Evolutionary conservation across 2,797 vertebrate species (phyloP).

Genomic region (Eulemur rubriventer): DNA sequence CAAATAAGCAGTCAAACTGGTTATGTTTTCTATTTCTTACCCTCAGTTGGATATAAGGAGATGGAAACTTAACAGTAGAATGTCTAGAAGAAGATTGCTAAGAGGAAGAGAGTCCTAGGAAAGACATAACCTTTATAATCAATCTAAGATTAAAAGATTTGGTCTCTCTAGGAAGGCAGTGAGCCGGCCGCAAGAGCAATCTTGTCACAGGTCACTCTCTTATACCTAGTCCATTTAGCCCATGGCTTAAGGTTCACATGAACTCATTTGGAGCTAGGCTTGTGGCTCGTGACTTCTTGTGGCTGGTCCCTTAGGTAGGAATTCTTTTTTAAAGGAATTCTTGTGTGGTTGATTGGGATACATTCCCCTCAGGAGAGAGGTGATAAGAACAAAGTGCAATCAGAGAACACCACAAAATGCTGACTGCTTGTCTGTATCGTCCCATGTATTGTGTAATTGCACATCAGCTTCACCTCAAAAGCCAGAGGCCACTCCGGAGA

Average conservation of each 20-base stretch:
- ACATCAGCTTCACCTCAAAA: not conserved
- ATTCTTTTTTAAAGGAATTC: not conserved
- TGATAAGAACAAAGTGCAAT: not conserved
- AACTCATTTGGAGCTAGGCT: not conserved
- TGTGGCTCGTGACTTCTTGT: not conserved
- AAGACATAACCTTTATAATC: not conserved
- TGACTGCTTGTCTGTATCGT: not conserved
- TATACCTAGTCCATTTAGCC: not conserved
- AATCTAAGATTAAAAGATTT: not conserved
- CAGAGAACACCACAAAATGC: not conserved
- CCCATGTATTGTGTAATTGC: not conserved
- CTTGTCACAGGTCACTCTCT: not conserved
- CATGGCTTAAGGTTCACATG: not conserved
- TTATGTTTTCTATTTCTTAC: not conserved
- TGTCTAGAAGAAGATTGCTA: not conserved
- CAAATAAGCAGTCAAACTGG: not conserved
- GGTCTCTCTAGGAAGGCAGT: not conserved
- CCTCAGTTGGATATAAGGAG: not conserved
- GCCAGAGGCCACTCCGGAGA: not conserved
- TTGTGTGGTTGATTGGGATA: not conserved
- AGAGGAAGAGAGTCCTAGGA: not conserved
- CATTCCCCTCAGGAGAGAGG: not conserved
- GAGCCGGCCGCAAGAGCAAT: not conserved
- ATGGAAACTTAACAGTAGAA: not conserved
- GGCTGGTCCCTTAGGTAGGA: not conserved